These are phyloP conservation scores for Macquaria ambigua DNA, from an alignment of 2,113 vertebrate genomes.

Conservation along the genomic window DNA sequence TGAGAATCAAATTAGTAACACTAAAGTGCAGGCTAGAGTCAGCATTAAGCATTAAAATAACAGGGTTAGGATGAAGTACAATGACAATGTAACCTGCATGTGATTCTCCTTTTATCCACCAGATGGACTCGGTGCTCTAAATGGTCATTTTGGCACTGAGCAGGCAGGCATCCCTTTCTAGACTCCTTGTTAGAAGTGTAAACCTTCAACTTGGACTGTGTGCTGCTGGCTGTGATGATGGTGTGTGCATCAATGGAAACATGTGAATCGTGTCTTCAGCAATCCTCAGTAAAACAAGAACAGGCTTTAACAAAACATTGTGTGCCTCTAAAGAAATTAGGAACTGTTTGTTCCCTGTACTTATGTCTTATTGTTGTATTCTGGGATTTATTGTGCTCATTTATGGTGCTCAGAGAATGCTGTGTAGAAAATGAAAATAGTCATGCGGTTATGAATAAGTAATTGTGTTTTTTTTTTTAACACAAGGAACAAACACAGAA, in stretches of 20 bases:
- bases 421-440: constrained; percentile 53
- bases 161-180: constrained; percentile 28
- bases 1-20: constrained; percentile 48
- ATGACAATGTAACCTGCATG: constrained; percentile 1
- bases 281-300: constrained; percentile 32
- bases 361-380: constrained; percentile 39
- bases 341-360: constrained; percentile 28
- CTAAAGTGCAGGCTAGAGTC: constrained; percentile 15
- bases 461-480: constrained; percentile 55
- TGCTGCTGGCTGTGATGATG: constrained; percentile 28
- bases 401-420: constrained; percentile 32
- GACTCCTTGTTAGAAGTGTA: constrained; percentile 45
- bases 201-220: constrained; percentile 52
- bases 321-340: neutral
- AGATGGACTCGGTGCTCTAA: constrained; percentile 76
- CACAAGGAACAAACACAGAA: constrained; percentile 76
- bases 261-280: constrained; percentile 30
- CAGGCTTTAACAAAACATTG: constrained; percentile 19
- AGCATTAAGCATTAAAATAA: constrained; percentile 28
- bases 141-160: constrained; percentile 28
- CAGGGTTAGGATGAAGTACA: neutral
- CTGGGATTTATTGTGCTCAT: constrained; percentile 56
- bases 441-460: constrained; percentile 76
- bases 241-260: constrained; percentile 19
- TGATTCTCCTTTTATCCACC: constrained; percentile 60